A percentile compares a stretch with the other conserved stretches of the same genome.
Evolutionary conservation across 2,113 vertebrate genomes (phyloP).

Genomic region (Mesitornis unicolor): DNA sequence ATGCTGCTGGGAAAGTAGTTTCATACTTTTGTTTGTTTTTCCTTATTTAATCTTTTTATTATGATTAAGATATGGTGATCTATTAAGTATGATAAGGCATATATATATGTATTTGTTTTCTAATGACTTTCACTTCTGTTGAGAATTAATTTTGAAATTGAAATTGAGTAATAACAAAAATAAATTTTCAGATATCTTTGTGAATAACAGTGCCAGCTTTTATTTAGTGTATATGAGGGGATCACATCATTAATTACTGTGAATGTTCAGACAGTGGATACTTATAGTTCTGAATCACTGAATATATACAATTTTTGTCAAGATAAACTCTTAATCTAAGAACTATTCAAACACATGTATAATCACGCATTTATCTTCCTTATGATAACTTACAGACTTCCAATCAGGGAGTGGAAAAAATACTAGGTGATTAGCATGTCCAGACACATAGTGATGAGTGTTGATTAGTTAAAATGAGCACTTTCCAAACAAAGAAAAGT

Average conservation of each 20-base stretch:
- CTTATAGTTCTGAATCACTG: neutral
- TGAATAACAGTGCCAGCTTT: conserved; percentile 2
- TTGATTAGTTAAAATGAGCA: conserved; percentile 45
- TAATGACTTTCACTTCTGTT: neutral
- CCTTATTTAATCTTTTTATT: neutral
- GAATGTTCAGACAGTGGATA: neutral
- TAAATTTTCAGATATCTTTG: conserved; percentile 29
- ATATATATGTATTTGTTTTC: neutral
- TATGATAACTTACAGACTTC: conserved; percentile 2
- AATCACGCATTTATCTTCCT: conserved; percentile 36
- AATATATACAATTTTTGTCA: conserved; percentile 11
- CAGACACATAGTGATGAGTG: neutral
- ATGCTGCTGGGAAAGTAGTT: neutral
- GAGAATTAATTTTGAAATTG: neutral
- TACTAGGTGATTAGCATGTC: conserved; percentile 40
- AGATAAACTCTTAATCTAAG: conserved; percentile 33
- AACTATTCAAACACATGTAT: conserved; percentile 26
- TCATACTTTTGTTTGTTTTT: conserved; percentile 8
- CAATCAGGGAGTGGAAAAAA: conserved; percentile 18
- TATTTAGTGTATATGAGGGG: neutral
- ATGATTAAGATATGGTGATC: neutral
- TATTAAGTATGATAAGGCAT: neutral
- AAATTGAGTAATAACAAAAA: conserved; percentile 5
- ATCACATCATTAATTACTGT: conserved; percentile 33
- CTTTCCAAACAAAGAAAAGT: conserved; percentile 38